Conservation (phyloP, 1,140 invertebrate genomes). For the Drosophila sechellia region DNA sequence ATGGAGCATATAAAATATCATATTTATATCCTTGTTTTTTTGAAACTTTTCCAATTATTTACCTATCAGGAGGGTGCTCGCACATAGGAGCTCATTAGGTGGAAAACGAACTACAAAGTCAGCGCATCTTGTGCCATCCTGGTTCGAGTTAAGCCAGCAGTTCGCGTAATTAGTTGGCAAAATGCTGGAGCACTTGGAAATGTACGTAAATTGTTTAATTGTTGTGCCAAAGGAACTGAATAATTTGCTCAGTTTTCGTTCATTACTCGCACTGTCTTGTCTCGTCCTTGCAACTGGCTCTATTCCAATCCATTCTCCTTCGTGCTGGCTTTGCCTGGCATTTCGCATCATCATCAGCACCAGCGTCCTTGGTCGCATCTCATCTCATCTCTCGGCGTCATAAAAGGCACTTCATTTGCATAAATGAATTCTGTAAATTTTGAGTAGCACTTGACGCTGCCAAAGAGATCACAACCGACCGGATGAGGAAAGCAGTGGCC, state of each 20-base stretch:
- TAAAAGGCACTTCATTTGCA: constrained; percentile 80
- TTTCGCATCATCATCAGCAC: constrained; percentile 13
- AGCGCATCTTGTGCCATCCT: constrained; percentile 6
- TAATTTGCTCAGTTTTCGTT: constrained; percentile 77
- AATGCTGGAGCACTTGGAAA: constrained; percentile 61
- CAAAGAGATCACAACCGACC: constrained; percentile 36
- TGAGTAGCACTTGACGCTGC: constrained; percentile 69
- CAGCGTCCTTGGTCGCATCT: constrained; percentile 38
- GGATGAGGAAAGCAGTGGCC: not conserved
- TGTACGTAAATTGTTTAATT: constrained; percentile 78
- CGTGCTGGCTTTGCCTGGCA: constrained; percentile 12
- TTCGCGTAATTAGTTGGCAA: constrained; percentile 69
- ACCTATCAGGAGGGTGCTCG: constrained; percentile 5
- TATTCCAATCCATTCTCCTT: constrained; percentile 17
- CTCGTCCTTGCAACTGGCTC: not conserved
- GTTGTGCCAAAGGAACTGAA: constrained; percentile 72
- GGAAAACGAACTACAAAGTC: constrained; percentile 15
- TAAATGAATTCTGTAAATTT: constrained; percentile 82
- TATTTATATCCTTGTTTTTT: not conserved
- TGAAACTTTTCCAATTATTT: not conserved
- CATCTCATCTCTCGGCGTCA: constrained; percentile 54
- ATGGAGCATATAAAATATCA: not conserved
- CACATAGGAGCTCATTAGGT: constrained; percentile 8
- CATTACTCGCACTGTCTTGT: constrained; percentile 53
- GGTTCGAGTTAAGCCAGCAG: constrained; percentile 12